Evolutionary conservation across 2,888 invertebrate genomes (phyloP), one percentile per base, ranked within the genome.

Genomic region (Drosophila parthenogenetica): DNA sequence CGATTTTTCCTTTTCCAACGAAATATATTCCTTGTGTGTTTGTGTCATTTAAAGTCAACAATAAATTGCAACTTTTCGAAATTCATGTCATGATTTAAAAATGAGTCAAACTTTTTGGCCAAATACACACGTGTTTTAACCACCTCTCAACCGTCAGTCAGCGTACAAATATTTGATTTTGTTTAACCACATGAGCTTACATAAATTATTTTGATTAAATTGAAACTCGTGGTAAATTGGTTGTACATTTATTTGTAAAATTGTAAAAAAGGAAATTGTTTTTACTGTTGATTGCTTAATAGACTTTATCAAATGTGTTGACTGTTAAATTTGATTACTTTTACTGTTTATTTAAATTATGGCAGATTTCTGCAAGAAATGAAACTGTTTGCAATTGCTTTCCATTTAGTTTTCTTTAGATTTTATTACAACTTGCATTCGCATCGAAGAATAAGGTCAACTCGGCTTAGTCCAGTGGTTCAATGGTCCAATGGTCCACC

Each of bases 31-130:
- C 29, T 7, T 29, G 29, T 29, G 29, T 29, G 29, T 29, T 29
- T 29, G 29, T 32, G 54, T 14, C n/a, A 35, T 2, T 42, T 35
- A 46, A 63, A 58, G 17, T 58, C 50, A 73, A 68, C 58, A 68
- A 54, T 14, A 54, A 68, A 40, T 58, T 37, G 3, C 10, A 61
- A 32, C 42, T 45, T 43, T 53, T 51, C 43, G 29, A 29, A 16
- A 45, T 46, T 48, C 7, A 43, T 37, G 51, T 10, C 42, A 54
- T 71, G 69, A 71, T 71, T 71, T 60, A 57, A 48, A 46, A 67
- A 57, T 67, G 49, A 68, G 11, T 4, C 17, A 57, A 63, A 46
- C 22, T 37, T 67, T 51, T 39, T 0, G 2, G 17, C 14, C 11
- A 57, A 70, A 70, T n/a, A 43, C n/a, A 13, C 10, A 17, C 32